These are phyloP conservation scores for Bombyx mandarina DNA, from an alignment of 1,140 invertebrate genomes.

Conservation along the genomic window DNA sequence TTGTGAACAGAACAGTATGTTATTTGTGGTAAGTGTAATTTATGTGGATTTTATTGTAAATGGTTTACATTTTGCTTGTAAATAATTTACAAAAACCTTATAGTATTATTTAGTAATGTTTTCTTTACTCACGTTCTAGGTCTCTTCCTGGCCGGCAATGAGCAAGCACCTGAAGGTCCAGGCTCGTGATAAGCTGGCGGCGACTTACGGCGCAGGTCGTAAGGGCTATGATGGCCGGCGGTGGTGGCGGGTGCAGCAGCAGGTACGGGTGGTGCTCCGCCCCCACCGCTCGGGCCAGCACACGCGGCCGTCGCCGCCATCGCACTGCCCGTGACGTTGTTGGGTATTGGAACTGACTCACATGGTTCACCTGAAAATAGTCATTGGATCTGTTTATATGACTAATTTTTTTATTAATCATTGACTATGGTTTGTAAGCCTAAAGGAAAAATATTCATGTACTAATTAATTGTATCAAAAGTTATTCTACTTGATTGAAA, in stretches of 20 bases:
- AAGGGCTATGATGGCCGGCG: slow-evolving; percentile 84
- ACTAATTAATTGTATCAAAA: too few relatives aligned
- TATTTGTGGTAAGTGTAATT: too few relatives aligned
- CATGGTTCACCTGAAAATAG: slow-evolving; percentile 78
- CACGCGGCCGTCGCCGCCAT: slow-evolving; percentile 58
- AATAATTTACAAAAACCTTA: too few relatives aligned
- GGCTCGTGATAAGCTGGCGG: slow-evolving; percentile 78
- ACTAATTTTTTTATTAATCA: too few relatives aligned
- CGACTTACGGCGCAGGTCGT: slow-evolving; percentile 87
- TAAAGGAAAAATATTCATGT: too few relatives aligned
- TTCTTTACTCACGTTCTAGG: slow-evolving; percentile 77
- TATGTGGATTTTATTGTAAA: too few relatives aligned
- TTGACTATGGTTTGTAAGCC: too few relatives aligned
- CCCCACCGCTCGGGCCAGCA: slow-evolving; percentile 56
- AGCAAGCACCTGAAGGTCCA: slow-evolving; percentile 74
- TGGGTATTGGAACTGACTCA: slow-evolving; percentile 78
- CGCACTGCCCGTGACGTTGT: slow-evolving; percentile 75
- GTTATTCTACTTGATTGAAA: too few relatives aligned
- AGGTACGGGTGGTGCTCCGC: slow-evolving; percentile 50
- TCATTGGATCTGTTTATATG: not conserved
- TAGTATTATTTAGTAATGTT: too few relatives aligned
- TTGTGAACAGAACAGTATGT: too few relatives aligned
- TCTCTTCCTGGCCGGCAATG: slow-evolving; percentile 85
- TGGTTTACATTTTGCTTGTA: too few relatives aligned
- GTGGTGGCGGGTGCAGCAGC: slow-evolving; percentile 59